phyloP scores from a whole-genome alignment of 2,113 vertebrate species.

The Dermatemys mawii region DNA sequence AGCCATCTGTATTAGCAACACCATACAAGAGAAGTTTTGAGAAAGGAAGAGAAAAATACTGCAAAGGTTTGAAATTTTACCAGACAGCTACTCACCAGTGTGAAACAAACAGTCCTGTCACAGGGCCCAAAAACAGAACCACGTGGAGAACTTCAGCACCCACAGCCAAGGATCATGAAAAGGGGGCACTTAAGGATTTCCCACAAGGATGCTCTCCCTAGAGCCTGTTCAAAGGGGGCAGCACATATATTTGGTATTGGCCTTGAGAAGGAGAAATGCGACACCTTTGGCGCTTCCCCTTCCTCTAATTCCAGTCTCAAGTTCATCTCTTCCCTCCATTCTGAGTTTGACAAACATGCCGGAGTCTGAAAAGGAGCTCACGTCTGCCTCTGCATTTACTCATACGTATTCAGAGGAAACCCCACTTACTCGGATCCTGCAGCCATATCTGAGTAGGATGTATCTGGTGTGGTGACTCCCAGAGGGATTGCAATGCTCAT shows the following conservation, averaged over 20 bases:
- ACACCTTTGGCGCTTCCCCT: not conserved
- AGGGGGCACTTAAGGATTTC: not conserved
- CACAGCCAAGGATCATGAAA: not conserved
- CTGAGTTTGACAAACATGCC: not conserved
- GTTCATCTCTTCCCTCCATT: not conserved
- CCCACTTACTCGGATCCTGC: conserved; percentile 99
- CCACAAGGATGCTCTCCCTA: not conserved
- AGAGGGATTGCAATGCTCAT: conserved; percentile 99
- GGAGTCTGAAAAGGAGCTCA: not conserved
- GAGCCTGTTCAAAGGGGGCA: not conserved
- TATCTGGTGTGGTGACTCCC: conserved; percentile 99
- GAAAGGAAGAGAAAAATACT: conserved; percentile 23
- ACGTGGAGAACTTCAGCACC: not conserved
- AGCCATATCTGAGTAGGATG: conserved; percentile 99
- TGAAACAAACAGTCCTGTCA: not conserved
- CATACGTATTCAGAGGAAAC: conserved; percentile 25
- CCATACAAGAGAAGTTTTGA: conserved; percentile 27
- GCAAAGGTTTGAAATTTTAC: conserved; percentile 24
- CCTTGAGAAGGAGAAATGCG: not conserved
- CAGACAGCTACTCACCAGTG: not conserved
- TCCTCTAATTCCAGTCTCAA: not conserved
- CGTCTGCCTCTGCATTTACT: not conserved
- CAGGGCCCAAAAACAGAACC: not conserved
- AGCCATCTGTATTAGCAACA: conserved; percentile 10
- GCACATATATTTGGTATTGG: not conserved